Evolutionary conservation across 2,888 invertebrate genomes (phyloP).

Genomic region (Xylota sylvarum): DNA sequence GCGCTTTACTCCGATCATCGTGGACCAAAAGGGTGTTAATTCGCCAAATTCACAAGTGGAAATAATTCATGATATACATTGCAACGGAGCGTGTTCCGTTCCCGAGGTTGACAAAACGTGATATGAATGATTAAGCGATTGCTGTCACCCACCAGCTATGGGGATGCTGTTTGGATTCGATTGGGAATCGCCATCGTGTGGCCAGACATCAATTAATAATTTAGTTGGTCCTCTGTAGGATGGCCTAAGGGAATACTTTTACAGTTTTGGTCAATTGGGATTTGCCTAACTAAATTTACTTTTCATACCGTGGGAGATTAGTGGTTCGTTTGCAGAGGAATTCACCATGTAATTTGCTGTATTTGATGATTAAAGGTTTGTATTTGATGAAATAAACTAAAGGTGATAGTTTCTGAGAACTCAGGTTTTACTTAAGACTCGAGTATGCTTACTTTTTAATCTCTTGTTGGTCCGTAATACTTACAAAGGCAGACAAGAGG

Average conservation of each 20-base stretch:
- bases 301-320: neutral
- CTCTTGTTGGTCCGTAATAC: too few relatives aligned
- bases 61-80: constrained; percentile 72
- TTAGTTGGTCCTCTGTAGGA: constrained; percentile 37
- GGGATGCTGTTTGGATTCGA: constrained; percentile 23
- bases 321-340: neutral
- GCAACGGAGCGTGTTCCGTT: constrained; percentile 35
- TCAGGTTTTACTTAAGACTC: too few relatives aligned
- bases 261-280: neutral
- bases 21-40: constrained; percentile 59
- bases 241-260: neutral
- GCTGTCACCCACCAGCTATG: constrained; percentile 28
- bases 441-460: too few relatives aligned
- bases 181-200: constrained; percentile 31
- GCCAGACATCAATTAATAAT: constrained; percentile 61
- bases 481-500: too few relatives aligned
- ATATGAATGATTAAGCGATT: constrained; percentile 72
- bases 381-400: too few relatives aligned
- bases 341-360: neutral
- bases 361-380: neutral
- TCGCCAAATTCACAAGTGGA: constrained; percentile 63
- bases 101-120: constrained; percentile 53
- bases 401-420: too few relatives aligned
- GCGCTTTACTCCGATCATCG: neutral
- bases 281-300: constrained; percentile 7